Percentiles rank a stretch among this genome's conserved stretches.
Evolutionary conservation across 2,113 vertebrate genomes (phyloP).

Genomic region (Eptesicus fuscus): DNA sequence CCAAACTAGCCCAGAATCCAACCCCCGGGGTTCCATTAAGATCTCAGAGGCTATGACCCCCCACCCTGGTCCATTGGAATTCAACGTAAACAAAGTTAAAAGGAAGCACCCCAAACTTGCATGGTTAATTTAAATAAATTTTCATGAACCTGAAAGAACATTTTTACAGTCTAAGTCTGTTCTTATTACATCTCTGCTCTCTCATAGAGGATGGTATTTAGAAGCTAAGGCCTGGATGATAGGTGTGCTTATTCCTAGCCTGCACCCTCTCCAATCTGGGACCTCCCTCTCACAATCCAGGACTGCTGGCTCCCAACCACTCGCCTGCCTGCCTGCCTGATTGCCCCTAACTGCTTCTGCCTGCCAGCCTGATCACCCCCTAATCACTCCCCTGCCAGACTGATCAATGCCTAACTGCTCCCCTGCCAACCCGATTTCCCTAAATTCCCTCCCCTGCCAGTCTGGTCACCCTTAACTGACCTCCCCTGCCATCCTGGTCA

Average conservation of each 20-base stretch:
- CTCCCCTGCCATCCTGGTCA: no score
- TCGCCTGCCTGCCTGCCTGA: no score
- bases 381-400: no score
- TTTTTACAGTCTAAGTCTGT: neutral
- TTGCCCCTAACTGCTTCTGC: no score
- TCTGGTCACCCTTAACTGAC: no score
- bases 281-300: no score
- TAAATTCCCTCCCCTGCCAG: no score
- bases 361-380: no score
- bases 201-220: neutral
- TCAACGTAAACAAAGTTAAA: neutral
- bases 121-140: neutral
- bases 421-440: no score
- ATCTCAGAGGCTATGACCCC: neutral
- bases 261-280: no score
- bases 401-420: no score
- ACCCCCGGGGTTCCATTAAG: neutral
- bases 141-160: neutral
- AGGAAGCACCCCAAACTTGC: neutral
- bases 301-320: no score
- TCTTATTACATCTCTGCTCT: neutral
- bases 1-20: neutral
- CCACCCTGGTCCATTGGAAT: neutral
- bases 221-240: neutral
- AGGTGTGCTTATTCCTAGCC: neutral